Evolutionary conservation across 2,113 vertebrate genomes (phyloP).

Genomic region (Panthera tigris): DNA sequence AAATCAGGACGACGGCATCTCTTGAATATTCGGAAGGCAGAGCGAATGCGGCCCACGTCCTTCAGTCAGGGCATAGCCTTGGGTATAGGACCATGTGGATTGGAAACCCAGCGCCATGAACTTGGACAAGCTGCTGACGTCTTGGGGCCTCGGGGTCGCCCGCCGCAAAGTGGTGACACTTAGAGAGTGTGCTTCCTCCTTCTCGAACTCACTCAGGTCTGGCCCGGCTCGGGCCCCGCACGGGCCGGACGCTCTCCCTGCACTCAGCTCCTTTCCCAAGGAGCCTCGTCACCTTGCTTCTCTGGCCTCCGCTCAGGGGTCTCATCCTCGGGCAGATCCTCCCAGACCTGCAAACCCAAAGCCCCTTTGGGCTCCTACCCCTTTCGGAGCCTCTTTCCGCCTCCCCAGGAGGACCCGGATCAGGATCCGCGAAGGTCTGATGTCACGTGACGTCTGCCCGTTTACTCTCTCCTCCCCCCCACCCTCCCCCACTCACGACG

Average conservation of each 20-base stretch:
- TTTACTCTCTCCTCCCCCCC: background rate
- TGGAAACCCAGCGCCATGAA: background rate
- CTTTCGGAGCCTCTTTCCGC: background rate
- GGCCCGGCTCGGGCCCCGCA: background rate
- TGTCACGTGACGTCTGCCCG: accelerated
- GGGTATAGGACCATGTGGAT: accelerated
- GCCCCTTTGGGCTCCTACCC: no score
- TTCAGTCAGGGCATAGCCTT: no score
- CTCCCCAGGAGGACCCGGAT: accelerated
- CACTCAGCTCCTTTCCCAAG: background rate
- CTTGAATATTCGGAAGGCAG: background rate
- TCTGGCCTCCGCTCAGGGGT: background rate
- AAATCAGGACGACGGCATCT: background rate
- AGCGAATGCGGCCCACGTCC: accelerated
- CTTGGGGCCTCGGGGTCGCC: background rate
- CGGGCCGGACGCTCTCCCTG: accelerated
- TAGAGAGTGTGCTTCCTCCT: background rate
- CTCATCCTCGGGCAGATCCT: background rate
- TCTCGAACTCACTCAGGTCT: background rate
- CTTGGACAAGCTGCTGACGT: no score
- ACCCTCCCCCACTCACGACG: accelerated
- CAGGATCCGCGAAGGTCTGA: accelerated
- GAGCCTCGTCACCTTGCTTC: background rate
- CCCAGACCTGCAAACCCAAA: background rate
- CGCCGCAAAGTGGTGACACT: background rate